Base-by-base conservation (phyloP, 1,140 invertebrate genomes). In the Teleopsis dalmanni region DNA sequence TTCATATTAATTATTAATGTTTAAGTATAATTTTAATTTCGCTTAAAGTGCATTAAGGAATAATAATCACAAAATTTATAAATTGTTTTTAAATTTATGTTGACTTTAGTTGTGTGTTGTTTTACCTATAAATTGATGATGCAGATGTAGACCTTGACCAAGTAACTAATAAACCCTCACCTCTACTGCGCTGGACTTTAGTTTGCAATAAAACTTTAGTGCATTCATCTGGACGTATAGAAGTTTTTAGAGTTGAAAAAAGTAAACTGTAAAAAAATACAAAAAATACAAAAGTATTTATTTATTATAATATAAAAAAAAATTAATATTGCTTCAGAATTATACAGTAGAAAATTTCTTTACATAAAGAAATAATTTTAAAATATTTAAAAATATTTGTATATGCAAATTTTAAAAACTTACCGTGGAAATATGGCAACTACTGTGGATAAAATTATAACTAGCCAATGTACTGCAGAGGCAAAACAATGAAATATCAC, bases 351-450 rank as follows among this genome's bases (percentile, higher is more conserved):
- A n/a, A n/a, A n/a, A n/a, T n/a, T n/a, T n/a, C n/a, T n/a, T n/a
- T n/a, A n/a, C n/a, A n/a, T n/a, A n/a, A n/a, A 25, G 7, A 29
- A 19, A 16, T 2, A n/a, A 29, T 21, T 23, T 40, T 44, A n/a
- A 21, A 33, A 6, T 16, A 38, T 9, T 13, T 18, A n/a, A n/a
- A 29, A n/a, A n/a, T n/a, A n/a, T n/a, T n/a, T n/a, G n/a, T n/a
- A n/a, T n/a, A n/a, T n/a, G n/a, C n/a, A n/a, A n/a, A n/a, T n/a
- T n/a, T n/a, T 22, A 25, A 26, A 25, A 8, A 59, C 54, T 72
- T 78, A 94, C 91, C 91, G 87, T 31, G 92, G 93, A 54, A 92
- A 72, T 25, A 94, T 73, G 36, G 90, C 84, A 19, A 88, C 71
- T 18, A 91, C 81, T 25, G 83, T 79, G 34, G 85, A 81, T 35